Evolutionary conservation across 2,113 vertebrate genomes (phyloP).

Genomic region (Trachemys scripta): DNA sequence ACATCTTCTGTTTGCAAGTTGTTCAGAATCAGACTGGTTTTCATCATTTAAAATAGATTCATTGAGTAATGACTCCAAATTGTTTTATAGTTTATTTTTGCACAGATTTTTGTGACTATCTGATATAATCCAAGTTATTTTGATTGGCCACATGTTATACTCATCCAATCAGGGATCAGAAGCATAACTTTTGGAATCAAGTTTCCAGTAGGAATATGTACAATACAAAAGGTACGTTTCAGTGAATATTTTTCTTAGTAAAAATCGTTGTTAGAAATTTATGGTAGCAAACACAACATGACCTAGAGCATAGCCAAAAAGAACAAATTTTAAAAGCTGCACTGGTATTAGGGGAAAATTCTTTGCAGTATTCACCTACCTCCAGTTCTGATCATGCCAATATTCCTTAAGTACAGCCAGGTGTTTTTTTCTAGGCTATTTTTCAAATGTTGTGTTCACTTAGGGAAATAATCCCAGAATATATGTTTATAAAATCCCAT

Average conservation of each 20-base stretch:
- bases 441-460: neutral
- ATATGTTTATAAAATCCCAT: neutral
- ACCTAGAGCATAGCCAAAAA: neutral
- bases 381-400: neutral
- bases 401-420: neutral
- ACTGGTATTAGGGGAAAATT: neutral
- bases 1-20: neutral
- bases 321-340: neutral
- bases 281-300: neutral
- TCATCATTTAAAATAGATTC: neutral
- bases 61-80: neutral
- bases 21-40: neutral
- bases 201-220: neutral
- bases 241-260: neutral
- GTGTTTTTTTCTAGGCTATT: neutral
- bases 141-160: neutral
- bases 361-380: neutral
- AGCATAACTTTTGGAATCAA: neutral
- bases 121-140: neutral
- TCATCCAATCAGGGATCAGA: neutral
- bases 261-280: neutral
- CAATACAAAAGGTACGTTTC: neutral
- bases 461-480: neutral
- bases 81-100: neutral
- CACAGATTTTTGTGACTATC: neutral